Evolutionary conservation across 2,888 invertebrate species (phyloP).

Genomic region (Spodoptera exigua): DNA sequence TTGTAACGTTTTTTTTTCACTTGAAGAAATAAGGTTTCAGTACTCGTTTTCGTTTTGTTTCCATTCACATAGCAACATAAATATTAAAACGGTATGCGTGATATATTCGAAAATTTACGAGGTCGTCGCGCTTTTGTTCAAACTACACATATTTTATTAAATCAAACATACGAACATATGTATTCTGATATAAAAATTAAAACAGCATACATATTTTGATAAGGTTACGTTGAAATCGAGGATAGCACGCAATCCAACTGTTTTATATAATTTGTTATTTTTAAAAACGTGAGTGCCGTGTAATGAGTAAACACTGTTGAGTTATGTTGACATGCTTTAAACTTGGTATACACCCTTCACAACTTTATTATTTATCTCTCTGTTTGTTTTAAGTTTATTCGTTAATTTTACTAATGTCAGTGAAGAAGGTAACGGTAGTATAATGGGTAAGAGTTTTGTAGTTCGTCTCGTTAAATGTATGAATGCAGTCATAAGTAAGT

Average conservation of each 20-base stretch:
- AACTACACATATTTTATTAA: conserved; percentile 31
- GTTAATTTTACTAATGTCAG: conserved; percentile 43
- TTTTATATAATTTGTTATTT: conserved; percentile 72
- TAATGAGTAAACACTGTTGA: conserved; percentile 55
- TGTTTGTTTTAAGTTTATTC: conserved; percentile 42
- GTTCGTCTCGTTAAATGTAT: conserved; percentile 27
- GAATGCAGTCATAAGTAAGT: not conserved
- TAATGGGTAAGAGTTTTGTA: conserved; percentile 18
- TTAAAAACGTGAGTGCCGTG: conserved; percentile 62
- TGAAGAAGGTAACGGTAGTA: conserved; percentile 34
- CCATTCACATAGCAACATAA: too few species aligned
- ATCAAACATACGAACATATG: conserved; percentile 49
- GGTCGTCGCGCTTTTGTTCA: conserved; percentile 17
- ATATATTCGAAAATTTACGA: conserved; percentile 16
- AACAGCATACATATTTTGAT: conserved; percentile 64
- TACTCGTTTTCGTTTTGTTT: too few species aligned
- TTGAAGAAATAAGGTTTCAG: too few species aligned
- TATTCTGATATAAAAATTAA: conserved; percentile 60
- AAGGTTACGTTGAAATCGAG: conserved; percentile 69
- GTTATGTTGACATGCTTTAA: conserved; percentile 53
- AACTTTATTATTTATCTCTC: conserved; percentile 50
- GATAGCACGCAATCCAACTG: conserved; percentile 69
- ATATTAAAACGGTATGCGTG: conserved; percentile 16
- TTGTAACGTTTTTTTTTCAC: too few species aligned
- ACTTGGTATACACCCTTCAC: conserved; percentile 44